Percentiles rank a stretch among this genome's conserved stretches.
These are phyloP conservation scores for Pseudomyrmex cubaensis DNA, from an alignment of 1,140 invertebrate genomes.

Conservation along the genomic window DNA sequence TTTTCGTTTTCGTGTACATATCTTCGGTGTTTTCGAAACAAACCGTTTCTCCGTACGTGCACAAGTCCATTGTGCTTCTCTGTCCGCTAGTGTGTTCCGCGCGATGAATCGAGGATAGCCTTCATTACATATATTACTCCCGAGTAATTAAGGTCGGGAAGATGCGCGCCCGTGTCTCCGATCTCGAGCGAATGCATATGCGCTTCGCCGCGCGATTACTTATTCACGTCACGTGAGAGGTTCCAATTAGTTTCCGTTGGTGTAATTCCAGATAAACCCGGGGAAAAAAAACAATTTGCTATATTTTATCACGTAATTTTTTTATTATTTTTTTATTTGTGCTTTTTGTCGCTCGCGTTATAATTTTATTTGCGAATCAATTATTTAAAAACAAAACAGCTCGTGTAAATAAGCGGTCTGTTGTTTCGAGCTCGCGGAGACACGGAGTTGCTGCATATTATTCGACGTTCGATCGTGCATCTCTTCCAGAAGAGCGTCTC, in stretches of 20 bases:
- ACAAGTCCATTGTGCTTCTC: constrained; percentile 63
- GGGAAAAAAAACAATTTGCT: neutral
- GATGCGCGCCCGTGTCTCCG: constrained; percentile 39
- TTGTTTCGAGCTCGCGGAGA: constrained; percentile 24
- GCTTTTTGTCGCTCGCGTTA: no score
- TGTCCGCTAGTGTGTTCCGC: constrained; percentile 62
- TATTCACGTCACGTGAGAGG: constrained; percentile 21
- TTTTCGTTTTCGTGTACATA: constrained; percentile 55
- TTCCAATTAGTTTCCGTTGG: constrained; percentile 9
- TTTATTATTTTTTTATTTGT: neutral
- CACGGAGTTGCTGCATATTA: constrained; percentile 27
- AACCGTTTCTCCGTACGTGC: constrained; percentile 43
- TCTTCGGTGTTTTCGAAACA: constrained; percentile 60
- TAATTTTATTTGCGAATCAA: no score
- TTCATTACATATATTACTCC: constrained; percentile 12
- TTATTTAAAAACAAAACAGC: no score
- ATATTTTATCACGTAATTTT: neutral
- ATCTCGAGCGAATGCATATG: constrained; percentile 10
- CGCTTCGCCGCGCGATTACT: neutral
- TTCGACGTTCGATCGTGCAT: constrained; percentile 55
- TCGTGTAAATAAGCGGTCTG: neutral
- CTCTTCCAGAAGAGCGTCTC: constrained; percentile 46
- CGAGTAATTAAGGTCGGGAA: constrained; percentile 28
- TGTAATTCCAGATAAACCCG: neutral
- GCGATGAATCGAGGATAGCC: constrained; percentile 36